Conservation (phyloP, 2,888 invertebrate genomes). For the Heliconius hortense region DNA sequence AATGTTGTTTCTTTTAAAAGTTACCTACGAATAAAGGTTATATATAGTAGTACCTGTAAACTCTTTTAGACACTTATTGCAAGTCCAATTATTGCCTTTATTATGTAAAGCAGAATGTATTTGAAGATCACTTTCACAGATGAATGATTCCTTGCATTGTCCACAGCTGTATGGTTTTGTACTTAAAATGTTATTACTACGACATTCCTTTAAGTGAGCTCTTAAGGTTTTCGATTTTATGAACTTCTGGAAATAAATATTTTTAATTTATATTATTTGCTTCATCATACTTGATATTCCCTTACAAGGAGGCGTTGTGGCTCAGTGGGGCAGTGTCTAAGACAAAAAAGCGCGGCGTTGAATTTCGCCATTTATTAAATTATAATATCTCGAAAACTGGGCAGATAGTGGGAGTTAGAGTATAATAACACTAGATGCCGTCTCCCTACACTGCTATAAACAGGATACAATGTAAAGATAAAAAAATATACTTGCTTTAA, state of each 20-base stretch:
- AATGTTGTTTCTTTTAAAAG: not conserved
- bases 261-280: not conserved
- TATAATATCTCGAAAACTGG: too few relatives aligned
- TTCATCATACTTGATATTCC: not conserved
- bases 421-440: too few relatives aligned
- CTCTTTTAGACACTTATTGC: conserved; percentile 74
- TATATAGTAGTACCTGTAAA: conserved; percentile 63
- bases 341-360: too few relatives aligned
- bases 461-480: too few relatives aligned
- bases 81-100: conserved; percentile 61
- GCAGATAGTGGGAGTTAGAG: too few relatives aligned
- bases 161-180: conserved; percentile 55
- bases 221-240: conserved; percentile 51
- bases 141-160: conserved; percentile 72
- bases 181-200: conserved; percentile 41
- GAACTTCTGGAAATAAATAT: conserved; percentile 57
- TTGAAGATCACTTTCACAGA: conserved; percentile 70
- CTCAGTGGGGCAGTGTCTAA: not conserved
- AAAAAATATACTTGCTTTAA: too few relatives aligned
- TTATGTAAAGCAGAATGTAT: conserved; percentile 75
- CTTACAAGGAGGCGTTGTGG: not conserved
- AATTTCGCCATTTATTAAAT: too few relatives aligned
- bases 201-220: conserved; percentile 53
- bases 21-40: not conserved
- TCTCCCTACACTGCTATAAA: too few relatives aligned